Evolutionary conservation across 2,113 vertebrate genomes (phyloP), one percentile per base, ranked within the genome.

Genomic region (Peromyscus californicus): DNA sequence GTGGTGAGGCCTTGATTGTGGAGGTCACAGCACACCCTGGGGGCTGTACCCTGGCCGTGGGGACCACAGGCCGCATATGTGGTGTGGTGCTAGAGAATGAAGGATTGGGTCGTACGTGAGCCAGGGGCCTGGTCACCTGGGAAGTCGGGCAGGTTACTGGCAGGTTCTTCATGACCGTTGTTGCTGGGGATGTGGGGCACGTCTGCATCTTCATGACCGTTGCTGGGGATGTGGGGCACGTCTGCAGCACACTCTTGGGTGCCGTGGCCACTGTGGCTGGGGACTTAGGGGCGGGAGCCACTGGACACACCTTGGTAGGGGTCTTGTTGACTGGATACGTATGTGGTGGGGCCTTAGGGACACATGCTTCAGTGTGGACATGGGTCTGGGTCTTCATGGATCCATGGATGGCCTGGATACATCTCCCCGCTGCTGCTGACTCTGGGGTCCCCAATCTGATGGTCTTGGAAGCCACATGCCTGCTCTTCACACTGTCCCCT

Each of bases 341-440:
- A 13, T 59, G 79, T 16, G 57, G 21, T 8, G 31, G 24, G 9
- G 4, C 54, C 67, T 39, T 94, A 19, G 83, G 61, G 29, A 5
- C 69, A 48, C 90, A 85, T 24, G 72, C 13, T 48, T 90, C 96
- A 6, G 4, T 33, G 31, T 12, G 76, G 72, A 16, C 45, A 33
- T 90, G 96, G 16, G 72, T 17, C 54, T 96, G 94, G 79, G 31
- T 63, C 89, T 90, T 94, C 69, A 29, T 15, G 0, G 82, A 5
- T 26, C 42, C 36, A 0, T n/a, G 33, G 6, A 24, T 21, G 3
- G 33, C 39, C 74, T 84, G 96, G 75, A 63, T 7, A 4, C 2
- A 54, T 5, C 26, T 96, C 12, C 22, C 22, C 0, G 24, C 0
- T 0, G 13, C 29, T 0, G 42, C 12, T 0, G 75, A 24, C 24